Evolutionary conservation across 1,140 invertebrate species (phyloP), one percentile per base, ranked within the genome.

Genomic region (Cepaea nemoralis): DNA sequence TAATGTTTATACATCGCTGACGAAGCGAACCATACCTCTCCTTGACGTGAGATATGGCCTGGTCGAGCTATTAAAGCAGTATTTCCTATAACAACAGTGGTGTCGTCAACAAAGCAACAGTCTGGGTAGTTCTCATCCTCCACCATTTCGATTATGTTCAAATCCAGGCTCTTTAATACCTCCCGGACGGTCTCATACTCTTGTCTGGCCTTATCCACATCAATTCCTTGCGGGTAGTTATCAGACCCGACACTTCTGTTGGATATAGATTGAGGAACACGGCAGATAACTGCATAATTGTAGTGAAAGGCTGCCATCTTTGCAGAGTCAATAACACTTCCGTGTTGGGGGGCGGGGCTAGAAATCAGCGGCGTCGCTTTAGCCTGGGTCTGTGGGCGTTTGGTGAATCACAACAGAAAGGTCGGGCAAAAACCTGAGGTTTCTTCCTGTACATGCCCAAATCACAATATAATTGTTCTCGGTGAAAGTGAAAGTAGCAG

Each of bases 31-130:
- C 59, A 85, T 91, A 96, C 96, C 93, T 97, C 96, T 91, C 95
- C 95, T 10, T 93, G 91, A 77, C 96, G 92, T 0, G 90, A 86
- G 12, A 93, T 89, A 79, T 95, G 94, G n/a, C 93, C 94, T 6
- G 97, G 96, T 85, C 94, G 94, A 3, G 95, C 94, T 45, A 99
- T 95, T 0, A 99, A 92, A 0, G 96, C 97, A 37, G 96, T 97
- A 12, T 97, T 97, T 89, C 98, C 97, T 86, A 96, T 96, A 74
- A 98, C 93, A 22, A 99, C 94, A 0, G 96, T 96, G 19, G 96
- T 94, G 90, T 98, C 97, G 90, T 98, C 97, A 27, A 98, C 94
- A 87, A 97, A 97, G 66, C 95, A 94, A 87, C 95, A 96, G 83
- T 96, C 94, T 12, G 96, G 96, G 55, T 96, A 93, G n/a, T 92